Percentiles rank a stretch among this genome's conserved stretches.
Evolutionary conservation across 2,888 invertebrate genomes (phyloP).

Genomic region (Athalia rosae): DNA sequence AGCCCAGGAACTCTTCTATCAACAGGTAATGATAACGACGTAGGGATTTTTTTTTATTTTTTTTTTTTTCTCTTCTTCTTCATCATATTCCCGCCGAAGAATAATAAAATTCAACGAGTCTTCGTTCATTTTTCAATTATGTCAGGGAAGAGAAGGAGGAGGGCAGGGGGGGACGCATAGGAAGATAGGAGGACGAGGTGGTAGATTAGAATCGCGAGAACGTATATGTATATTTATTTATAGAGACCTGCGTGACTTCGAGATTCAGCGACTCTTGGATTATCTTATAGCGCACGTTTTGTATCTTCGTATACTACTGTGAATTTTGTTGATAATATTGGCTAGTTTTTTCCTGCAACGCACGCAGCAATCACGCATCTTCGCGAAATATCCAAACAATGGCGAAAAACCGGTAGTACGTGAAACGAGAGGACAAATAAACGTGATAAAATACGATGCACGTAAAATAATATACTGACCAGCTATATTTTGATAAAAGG

Average conservation of each 20-base stretch:
- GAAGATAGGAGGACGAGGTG: background rate
- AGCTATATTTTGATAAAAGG: too few relatives aligned
- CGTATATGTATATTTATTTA: conserved; percentile 12
- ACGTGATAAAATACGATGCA: too few relatives aligned
- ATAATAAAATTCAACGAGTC: background rate
- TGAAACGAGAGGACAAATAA: too few relatives aligned
- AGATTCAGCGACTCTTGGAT: background rate
- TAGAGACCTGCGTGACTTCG: background rate
- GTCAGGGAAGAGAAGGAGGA: background rate
- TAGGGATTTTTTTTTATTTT: background rate
- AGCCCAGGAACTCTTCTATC: conserved; percentile 89
- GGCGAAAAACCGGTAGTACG: too few relatives aligned
- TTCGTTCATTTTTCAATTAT: too few relatives aligned
- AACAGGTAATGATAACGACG: conserved; percentile 79
- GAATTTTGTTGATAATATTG: too few relatives aligned
- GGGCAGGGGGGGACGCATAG: background rate
- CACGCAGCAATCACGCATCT: too few relatives aligned
- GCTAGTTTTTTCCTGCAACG: too few relatives aligned
- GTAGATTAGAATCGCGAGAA: conserved; percentile 17
- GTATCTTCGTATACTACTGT: background rate
- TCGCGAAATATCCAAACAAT: too few relatives aligned
- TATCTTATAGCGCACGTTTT: background rate
- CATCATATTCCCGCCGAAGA: background rate
- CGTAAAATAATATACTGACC: too few relatives aligned
- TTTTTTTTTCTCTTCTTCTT: too few relatives aligned